Conservation (phyloP, 2,888 invertebrate species). For the Cryptus armator region DNA sequence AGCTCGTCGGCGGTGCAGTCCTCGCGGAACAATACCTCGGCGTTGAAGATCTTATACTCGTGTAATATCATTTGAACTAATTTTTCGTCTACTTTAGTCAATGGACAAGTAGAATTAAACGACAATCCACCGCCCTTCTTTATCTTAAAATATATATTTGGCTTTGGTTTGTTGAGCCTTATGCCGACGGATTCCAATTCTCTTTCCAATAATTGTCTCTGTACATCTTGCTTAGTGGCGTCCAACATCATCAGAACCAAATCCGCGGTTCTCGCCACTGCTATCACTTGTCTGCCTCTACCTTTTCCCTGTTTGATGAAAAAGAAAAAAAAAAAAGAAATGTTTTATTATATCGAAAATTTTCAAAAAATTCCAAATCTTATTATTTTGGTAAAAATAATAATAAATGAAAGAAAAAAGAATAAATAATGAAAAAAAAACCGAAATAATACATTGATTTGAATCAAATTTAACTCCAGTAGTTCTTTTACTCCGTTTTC, state of each 20-base stretch:
- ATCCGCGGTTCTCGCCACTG: slow-evolving; percentile 99
- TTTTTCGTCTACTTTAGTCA: slow-evolving; percentile 98
- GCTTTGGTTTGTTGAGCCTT: slow-evolving; percentile 96
- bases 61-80: slow-evolving; percentile 99
- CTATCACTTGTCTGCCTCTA: slow-evolving; percentile 97
- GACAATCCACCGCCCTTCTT: slow-evolving; percentile 99
- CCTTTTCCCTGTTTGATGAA: slow-evolving; percentile 89
- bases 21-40: slow-evolving; percentile 97
- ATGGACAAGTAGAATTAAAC: slow-evolving; percentile 97
- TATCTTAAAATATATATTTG: slow-evolving; percentile 99
- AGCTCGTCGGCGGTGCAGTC: slow-evolving; percentile 98
- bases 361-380: too few relatives aligned
- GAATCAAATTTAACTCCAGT: too few relatives aligned
- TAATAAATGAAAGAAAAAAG: too few relatives aligned
- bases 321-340: not conserved
- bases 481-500: too few relatives aligned
- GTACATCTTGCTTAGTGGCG: slow-evolving; percentile 99
- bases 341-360: too few relatives aligned
- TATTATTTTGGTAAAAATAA: too few relatives aligned
- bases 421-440: too few relatives aligned
- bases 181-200: slow-evolving; percentile 99
- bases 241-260: slow-evolving; percentile 99
- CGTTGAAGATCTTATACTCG: slow-evolving; percentile 99
- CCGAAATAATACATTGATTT: too few relatives aligned
- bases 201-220: slow-evolving; percentile 95